A percentile compares a stretch with the other conserved stretches of the same genome.
These are phyloP conservation scores for Brachystomella parvula DNA, from an alignment of 1,140 invertebrate species.

Conservation along the genomic window DNA sequence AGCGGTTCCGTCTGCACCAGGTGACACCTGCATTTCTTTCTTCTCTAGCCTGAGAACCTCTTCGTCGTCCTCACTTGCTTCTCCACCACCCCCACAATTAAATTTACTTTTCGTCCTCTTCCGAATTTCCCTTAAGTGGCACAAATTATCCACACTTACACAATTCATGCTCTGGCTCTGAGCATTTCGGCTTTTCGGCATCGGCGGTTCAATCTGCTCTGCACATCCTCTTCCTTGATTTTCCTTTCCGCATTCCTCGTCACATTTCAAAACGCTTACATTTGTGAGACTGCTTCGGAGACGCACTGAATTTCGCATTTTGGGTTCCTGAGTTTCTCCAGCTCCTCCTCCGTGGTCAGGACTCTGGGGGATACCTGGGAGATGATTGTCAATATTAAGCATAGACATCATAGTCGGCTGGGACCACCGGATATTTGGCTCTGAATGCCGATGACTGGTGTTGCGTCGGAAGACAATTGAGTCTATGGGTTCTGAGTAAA, in stretches of 20 bases:
- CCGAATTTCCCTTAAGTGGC: conserved; percentile 22
- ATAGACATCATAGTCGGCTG: conserved; percentile 29
- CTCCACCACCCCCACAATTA: conserved; percentile 20
- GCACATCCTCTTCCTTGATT: background rate
- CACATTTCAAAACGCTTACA: conserved; percentile 13
- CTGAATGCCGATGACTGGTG: conserved; percentile 31
- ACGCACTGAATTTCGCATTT: conserved; percentile 1
- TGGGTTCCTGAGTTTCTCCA: background rate
- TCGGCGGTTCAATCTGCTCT: background rate
- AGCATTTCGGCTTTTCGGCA: conserved; percentile 13
- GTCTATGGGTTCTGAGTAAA: conserved; percentile 37
- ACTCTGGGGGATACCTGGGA: background rate
- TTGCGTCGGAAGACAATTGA: conserved; percentile 32
- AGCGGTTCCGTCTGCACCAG: background rate
- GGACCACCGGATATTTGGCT: conserved; percentile 37
- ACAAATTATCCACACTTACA: conserved; percentile 33
- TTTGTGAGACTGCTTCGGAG: conserved; percentile 22
- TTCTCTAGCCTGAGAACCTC: background rate
- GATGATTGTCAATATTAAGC: conserved; percentile 18
- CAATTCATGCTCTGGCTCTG: no score
- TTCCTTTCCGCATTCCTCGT: background rate
- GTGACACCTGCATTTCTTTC: conserved; percentile 1
- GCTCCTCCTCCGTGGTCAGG: background rate
- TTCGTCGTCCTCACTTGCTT: conserved; percentile 14
- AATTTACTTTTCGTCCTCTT: conserved; percentile 22